Evolutionary conservation across 2,113 vertebrate genomes (phyloP), one percentile per base, ranked within the genome.

Genomic region (Istiophorus platypterus): DNA sequence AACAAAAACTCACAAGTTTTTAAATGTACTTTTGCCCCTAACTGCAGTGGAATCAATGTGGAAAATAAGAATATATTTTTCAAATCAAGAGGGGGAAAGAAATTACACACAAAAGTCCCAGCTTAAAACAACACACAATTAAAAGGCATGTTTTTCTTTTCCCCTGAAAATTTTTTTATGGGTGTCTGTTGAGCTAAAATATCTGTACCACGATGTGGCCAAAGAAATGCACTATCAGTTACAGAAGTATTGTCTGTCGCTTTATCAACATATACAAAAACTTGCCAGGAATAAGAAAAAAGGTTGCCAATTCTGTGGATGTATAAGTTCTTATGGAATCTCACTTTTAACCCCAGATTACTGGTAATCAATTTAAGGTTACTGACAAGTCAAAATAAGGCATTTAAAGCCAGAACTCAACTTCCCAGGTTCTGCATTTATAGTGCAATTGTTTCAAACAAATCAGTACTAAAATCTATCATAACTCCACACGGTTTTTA

Each of bases 401-500:
- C 71, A 82, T 74, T 52, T 58, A 29, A 74, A 62, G 34, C 57
- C 17, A 75, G 24, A 85, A 31, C 18, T 65, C 22, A 57, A 64
- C 5, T 20, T 52, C 12, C 24, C 10, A 77, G 14, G 5, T 47
- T 72, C 65, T 73, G 41, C 29, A 72, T 71, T 65, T 27, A 65
- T 45, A 85, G 72, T 85, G 72, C 85, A 88, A 76, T 47, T 67
- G 59, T 59, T 61, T 13, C 57, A 24, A 45, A 70, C 26, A 57
- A 62, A 41, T 47, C n/a, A 49, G 34, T 49, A 37, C 15, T 68
- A 41, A 42, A 74, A 63, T 27, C 7, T 15, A 41, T 47, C 14
- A 54, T 1, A 45, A 42, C 7, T 56, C 34, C 24, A 49, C 12
- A 61, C 22, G 47, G 0, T 14, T n/a, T 31, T 42, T 42, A n/a